These are phyloP conservation scores for Nannospalax galili DNA, from an alignment of 2,113 vertebrate genomes.

Conservation along the genomic window DNA sequence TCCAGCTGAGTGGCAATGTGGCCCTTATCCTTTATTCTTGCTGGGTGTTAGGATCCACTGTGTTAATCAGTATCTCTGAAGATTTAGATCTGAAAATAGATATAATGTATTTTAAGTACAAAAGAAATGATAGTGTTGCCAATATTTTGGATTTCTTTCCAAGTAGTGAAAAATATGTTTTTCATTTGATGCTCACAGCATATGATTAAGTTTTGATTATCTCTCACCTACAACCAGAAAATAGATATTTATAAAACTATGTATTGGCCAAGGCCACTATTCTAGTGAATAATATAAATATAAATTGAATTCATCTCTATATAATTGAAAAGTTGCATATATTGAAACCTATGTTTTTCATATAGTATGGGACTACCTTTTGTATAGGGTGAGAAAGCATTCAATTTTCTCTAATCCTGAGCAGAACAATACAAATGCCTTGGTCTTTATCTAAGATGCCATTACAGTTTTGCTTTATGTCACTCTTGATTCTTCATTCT, in stretches of 20 bases:
- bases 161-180: background rate
- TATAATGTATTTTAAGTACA: background rate
- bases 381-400: background rate
- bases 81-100: background rate
- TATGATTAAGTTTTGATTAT: background rate
- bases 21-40: slow-evolving; percentile 31
- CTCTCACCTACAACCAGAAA: background rate
- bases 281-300: background rate
- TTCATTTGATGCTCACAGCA: background rate
- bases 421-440: background rate
- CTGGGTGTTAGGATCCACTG: background rate
- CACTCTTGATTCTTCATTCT: background rate
- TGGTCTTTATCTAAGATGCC: background rate
- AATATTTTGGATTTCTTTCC: background rate
- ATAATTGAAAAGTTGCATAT: background rate
- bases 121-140: background rate
- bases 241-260: background rate
- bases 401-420: background rate
- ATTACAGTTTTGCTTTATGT: too few species aligned
- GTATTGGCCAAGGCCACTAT: background rate
- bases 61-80: background rate
- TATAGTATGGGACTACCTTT: background rate
- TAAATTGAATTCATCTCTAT: background rate
- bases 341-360: background rate
- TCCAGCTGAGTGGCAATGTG: background rate